phyloP scores from a whole-genome alignment of 2,113 vertebrate genomes.

The Macaca nemestrina region DNA sequence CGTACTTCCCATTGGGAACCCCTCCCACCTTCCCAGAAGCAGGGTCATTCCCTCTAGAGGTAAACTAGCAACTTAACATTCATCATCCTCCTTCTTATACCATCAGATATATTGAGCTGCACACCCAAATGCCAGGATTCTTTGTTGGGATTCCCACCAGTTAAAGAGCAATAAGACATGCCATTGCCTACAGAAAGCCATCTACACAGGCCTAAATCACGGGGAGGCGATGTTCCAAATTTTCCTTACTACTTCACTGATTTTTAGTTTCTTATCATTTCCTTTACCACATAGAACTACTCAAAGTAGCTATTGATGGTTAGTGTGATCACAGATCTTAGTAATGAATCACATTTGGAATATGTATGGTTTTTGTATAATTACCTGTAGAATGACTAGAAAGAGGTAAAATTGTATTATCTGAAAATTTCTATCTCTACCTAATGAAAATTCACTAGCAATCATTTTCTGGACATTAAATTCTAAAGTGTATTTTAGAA shows the following conservation, averaged over 20 bases:
- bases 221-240: neutral
- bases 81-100: neutral
- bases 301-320: neutral
- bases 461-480: conserved; percentile 18
- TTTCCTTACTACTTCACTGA: neutral
- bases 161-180: conserved; percentile 2
- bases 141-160: neutral
- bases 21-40: neutral
- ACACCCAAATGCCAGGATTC: neutral
- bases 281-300: neutral
- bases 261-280: neutral
- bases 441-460: conserved; percentile 4
- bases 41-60: neutral
- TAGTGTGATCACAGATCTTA: neutral
- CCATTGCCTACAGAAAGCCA: neutral
- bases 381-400: conserved; percentile 19
- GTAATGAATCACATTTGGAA: neutral
- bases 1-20: neutral
- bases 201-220: neutral
- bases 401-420: neutral
- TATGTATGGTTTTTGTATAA: neutral
- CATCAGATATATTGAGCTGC: neutral
- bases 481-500: conserved; percentile 11
- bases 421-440: neutral
- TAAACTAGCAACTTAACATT: neutral